Evolutionary conservation across 2,113 vertebrate genomes (phyloP), one percentile per base, ranked within the genome.

Genomic region (Blennius ocellaris): DNA sequence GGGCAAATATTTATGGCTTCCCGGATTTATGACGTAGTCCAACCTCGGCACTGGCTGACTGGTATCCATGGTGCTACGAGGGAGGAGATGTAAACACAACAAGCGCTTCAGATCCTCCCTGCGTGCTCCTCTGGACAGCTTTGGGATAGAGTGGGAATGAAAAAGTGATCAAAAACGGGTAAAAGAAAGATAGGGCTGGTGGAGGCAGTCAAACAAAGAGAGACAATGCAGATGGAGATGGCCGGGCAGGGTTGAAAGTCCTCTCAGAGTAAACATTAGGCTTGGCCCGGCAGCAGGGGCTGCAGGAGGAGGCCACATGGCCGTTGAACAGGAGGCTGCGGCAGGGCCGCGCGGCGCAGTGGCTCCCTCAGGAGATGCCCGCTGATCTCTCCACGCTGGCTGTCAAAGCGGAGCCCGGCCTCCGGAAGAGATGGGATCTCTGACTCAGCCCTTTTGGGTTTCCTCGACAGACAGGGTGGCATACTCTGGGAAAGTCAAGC

Each of bases 391-490:
- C 87, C 89, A 88, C 55, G 75, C 11, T 67, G 83, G 58, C 62
- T 83, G 89, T 89, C 76, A 87, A 91, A 90, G 78, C 56, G 75
- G 64, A 76, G 69, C 69, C 41, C 83, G 60, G 80, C 81, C 85
- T 87, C 90, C 86, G 92, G 93, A 94, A 92, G 93, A 90, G 93
- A 94, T 93, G 89, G 69, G 86, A 94, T 94, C 93, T 89, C 89
- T 92, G 88, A 91, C 88, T 91, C 86, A 89, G 85, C 89, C 91
- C 90, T 92, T 92, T 86, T 90, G 86, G 87, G 90, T 88, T 93
- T 94, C 90, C 93, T 93, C 83, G 69, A 90, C 76, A 85, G 87
- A 89, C 90, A 81, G 47, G 17, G 69, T 73, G 88, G 84, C 84
- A 83, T 57, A 67, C 70, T 81, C 70, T 76, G 69, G 6, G 63